Percentiles rank a stretch among this genome's conserved stretches.
Conservation (phyloP, 2,797 vertebrate genomes). For the Microhierax caerulescens region DNA sequence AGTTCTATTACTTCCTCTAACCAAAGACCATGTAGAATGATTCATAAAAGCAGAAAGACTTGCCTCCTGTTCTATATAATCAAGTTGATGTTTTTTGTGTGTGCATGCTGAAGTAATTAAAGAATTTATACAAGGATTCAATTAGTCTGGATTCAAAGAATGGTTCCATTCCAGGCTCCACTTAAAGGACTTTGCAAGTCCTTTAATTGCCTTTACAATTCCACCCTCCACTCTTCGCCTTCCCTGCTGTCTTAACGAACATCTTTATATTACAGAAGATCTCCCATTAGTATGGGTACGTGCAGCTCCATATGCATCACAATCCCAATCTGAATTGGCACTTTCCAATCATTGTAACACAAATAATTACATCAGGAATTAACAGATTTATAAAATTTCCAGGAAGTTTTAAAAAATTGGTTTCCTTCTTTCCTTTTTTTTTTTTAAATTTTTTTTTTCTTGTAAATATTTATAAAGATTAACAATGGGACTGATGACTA, state of each 20-base stretch:
- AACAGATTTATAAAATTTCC: background rate
- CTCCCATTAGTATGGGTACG: background rate
- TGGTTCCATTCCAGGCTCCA: background rate
- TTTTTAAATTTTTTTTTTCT: background rate
- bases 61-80: background rate
- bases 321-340: background rate
- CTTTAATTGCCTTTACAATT: background rate
- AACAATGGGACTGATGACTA: background rate
- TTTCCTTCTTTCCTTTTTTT: background rate
- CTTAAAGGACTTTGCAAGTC: background rate
- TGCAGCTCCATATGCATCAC: background rate
- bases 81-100: background rate
- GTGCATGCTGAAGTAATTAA: background rate
- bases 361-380: background rate
- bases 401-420: background rate
- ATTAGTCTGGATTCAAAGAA: background rate
- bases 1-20: background rate
- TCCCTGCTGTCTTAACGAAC: background rate
- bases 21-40: background rate
- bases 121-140: constrained; percentile 19
- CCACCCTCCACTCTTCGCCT: background rate
- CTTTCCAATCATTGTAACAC: background rate
- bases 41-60: background rate
- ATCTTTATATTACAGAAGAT: background rate
- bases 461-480: background rate